Conservation (phyloP, 2,797 vertebrate species). For the Champsocephalus gunnari region DNA sequence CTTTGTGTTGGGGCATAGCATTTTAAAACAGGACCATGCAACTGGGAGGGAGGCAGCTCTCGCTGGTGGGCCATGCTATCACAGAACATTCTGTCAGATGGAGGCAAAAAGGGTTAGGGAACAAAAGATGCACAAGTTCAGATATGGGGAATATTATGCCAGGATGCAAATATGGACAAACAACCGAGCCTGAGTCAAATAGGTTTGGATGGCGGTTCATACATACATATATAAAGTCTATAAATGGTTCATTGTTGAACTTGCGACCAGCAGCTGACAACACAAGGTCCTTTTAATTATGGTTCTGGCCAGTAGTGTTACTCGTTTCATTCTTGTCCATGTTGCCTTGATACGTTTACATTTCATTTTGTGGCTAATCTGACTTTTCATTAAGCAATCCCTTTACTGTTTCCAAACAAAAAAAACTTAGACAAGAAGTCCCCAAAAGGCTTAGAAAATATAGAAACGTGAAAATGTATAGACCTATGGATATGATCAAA, state of each 20-base stretch:
- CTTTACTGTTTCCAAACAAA: not conserved
- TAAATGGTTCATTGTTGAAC: not conserved
- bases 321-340: too few relatives aligned
- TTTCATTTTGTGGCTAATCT: not conserved
- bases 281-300: not conserved
- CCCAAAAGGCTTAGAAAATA: not conserved
- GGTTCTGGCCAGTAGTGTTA: not conserved
- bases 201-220: conserved; percentile 15
- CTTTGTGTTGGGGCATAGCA: conserved; percentile 57
- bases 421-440: too few relatives aligned
- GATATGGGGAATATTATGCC: conserved; percentile 57
- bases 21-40: conserved; percentile 76
- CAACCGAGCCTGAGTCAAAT: conserved; percentile 56
- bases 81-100: conserved; percentile 68
- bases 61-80: conserved; percentile 73
- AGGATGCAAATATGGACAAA: conserved; percentile 59
- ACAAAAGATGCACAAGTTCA: conserved; percentile 58
- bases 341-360: too few relatives aligned
- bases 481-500: too few relatives aligned
- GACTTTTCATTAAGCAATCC: not conserved
- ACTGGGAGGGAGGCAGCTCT: conserved; percentile 59
- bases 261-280: not conserved
- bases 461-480: not conserved
- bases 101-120: conserved; percentile 73
- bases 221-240: too few relatives aligned